phyloP scores from a whole-genome alignment of 2,797 vertebrate genomes.

The Parauchenoglanis ngamensis region DNA sequence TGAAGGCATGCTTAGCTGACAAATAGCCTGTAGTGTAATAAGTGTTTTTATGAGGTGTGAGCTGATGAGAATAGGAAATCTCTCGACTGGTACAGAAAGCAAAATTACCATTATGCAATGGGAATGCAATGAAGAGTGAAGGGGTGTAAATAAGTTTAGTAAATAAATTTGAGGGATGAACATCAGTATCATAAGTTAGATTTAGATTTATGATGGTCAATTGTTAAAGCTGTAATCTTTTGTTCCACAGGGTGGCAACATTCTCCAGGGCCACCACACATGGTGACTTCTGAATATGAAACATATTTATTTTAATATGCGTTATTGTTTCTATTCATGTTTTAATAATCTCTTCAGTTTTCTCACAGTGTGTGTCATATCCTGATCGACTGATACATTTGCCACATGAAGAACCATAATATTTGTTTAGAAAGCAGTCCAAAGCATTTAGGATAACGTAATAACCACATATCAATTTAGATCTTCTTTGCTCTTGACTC shows the following conservation, averaged over 20 bases:
- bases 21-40: constrained; percentile 8
- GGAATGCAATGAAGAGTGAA: not conserved
- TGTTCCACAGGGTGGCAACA: constrained; percentile 57
- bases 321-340: not conserved
- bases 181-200: not conserved
- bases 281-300: not conserved
- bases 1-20: constrained; percentile 21
- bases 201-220: not conserved
- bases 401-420: not conserved
- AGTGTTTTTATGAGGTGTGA: not conserved
- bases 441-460: not conserved
- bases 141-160: not conserved
- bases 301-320: not conserved
- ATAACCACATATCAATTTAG: not conserved
- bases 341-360: not conserved
- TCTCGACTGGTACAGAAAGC: not conserved
- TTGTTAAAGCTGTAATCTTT: not conserved
- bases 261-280: constrained; percentile 32
- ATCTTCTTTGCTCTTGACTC: constrained; percentile 5
- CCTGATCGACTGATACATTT: not conserved
- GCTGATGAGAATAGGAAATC: not conserved
- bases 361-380: not conserved
- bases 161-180: not conserved
- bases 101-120: not conserved
- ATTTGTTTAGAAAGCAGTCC: not conserved